phyloP scores from a whole-genome alignment of 2,888 invertebrate genomes.

The Anarsia innoxiella region DNA sequence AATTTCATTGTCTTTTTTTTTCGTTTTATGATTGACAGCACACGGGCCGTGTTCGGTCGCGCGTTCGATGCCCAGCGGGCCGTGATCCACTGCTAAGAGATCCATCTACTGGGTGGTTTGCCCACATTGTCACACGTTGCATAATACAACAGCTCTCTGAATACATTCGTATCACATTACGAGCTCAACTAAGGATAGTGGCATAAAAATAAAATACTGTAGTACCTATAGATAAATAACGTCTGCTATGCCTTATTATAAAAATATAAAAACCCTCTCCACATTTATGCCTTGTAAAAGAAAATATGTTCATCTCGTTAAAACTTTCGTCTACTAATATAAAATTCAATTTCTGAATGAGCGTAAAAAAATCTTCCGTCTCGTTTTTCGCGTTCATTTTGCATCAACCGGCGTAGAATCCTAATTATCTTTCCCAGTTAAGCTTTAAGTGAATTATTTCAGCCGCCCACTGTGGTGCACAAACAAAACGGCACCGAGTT shows the following conservation, averaged over 20 bases:
- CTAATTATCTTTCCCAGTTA: conserved; percentile 75
- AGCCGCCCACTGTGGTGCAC: conserved; percentile 69
- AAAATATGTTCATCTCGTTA: conserved; percentile 60
- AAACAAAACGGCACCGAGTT: conserved; percentile 70
- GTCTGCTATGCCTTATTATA: conserved; percentile 37
- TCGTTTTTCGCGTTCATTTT: conserved; percentile 72
- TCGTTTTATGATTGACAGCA: conserved; percentile 73
- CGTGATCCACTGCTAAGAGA: conserved; percentile 63
- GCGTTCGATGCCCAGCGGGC: conserved; percentile 60
- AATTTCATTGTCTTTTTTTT: conserved; percentile 58
- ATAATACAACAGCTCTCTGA: conserved; percentile 45
- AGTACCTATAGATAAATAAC: too few species aligned
- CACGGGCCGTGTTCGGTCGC: conserved; percentile 68
- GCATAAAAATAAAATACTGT: not conserved
- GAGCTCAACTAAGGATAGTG: too few species aligned
- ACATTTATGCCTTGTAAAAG: conserved; percentile 51
- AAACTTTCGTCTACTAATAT: conserved; percentile 68
- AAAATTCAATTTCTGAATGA: conserved; percentile 73
- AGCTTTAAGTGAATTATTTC: conserved; percentile 75
- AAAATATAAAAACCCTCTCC: conserved; percentile 46
- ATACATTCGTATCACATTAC: conserved; percentile 36
- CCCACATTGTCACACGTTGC: conserved; percentile 53
- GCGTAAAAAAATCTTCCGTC: conserved; percentile 66
- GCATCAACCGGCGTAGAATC: conserved; percentile 73
- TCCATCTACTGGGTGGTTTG: conserved; percentile 44